Evolutionary conservation across 2,797 vertebrate genomes (phyloP), one percentile per base, ranked within the genome.

Genomic region (Graptemys geographica): DNA sequence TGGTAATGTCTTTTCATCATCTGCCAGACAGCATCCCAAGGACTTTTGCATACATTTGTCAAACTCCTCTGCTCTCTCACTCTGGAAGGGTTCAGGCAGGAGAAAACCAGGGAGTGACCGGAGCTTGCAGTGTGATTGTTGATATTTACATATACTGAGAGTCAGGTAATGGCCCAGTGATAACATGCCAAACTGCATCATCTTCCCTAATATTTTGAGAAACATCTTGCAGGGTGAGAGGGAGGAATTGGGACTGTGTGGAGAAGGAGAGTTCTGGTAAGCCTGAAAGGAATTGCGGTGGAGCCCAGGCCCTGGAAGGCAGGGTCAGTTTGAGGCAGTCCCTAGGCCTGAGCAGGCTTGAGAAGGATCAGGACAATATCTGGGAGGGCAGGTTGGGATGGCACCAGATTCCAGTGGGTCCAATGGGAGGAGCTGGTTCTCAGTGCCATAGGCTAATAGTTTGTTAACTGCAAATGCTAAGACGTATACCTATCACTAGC

Each of bases 1-100:
- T 90, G 90, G 98, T 97, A 96, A 96, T 97, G 89, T 90, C 89
- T 95, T 98, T 98, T 98, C 98, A 98, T 97, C 97, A 93, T 97
- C 96, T 97, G 89, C 97, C 97, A 97, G 88, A 96, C 87, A 87
- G 79, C 69, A 62, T 97, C 97, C 97, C 79, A 72, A 96, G 95
- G 93, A 97, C 89, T 95, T 95, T 96, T 41, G 2, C 89, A 90
- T 96, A 91, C 33, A 92, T 53, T 95, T 87, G 93, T 94, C 87
- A 78, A 85, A 90, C 86, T 96, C 76, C 49, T 90, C 23, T 90
- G 89, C 95, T 97, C 83, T 79, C 78, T 84, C 87, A 83, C 6
- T 93, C 56, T 84, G 85, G 76, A 93, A 96, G 96, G 25, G 25
- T 76, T 47, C 72, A 76, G 41, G 41, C 13, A 28, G 27, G 41